Evolutionary conservation across 2,113 vertebrate genomes (phyloP), one percentile per base, ranked within the genome.

Genomic region (Platysternon megacephalum): DNA sequence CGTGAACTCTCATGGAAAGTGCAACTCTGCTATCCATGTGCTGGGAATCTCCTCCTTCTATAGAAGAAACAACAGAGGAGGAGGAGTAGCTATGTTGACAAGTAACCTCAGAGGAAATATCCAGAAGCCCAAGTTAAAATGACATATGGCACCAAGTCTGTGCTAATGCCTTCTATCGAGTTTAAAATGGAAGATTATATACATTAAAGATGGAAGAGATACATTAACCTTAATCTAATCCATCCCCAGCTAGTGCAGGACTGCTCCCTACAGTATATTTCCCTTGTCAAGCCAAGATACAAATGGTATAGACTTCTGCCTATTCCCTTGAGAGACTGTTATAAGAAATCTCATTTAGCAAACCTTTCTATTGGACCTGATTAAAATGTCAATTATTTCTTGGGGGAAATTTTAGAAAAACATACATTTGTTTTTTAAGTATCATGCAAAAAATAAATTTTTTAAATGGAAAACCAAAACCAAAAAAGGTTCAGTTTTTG

Each of bases 141-240:
- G 3, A 32, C 28, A 0, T 11, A 0, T 4, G 3, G 51, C 21
- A 11, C 12, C 6, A 10, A 82, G 61, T 35, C 56, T 1, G 0
- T 2, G n/a, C 1, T 51, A 52, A 51, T n/a, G 32, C 8, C 12
- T 0, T 0, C n/a, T 2, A 72, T 14, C 1, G 24, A 46, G 24
- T 78, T 46, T 46, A 8, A 44, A 46, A 46, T 78, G 74, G 39
- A 78, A 78, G 74, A 24, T 78, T 46, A 28, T 74, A 42, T 29
- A 16, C 44, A 28, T 14, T 46, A 46, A 46, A 13, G 42, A 78
- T 46, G 74, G 44, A 16, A 29, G 16, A 78, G 65, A 72, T 21
- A 72, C 65, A 72, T 39, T 39, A 39, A 72, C 65, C 65, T 21
- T n/a, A 72, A 72, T 39, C 65, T 10, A 39, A 72, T 72, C 35